Evolutionary conservation across 1,140 invertebrate species (phyloP), one percentile per base, ranked within the genome.

Genomic region (Vanessa tameamea): DNA sequence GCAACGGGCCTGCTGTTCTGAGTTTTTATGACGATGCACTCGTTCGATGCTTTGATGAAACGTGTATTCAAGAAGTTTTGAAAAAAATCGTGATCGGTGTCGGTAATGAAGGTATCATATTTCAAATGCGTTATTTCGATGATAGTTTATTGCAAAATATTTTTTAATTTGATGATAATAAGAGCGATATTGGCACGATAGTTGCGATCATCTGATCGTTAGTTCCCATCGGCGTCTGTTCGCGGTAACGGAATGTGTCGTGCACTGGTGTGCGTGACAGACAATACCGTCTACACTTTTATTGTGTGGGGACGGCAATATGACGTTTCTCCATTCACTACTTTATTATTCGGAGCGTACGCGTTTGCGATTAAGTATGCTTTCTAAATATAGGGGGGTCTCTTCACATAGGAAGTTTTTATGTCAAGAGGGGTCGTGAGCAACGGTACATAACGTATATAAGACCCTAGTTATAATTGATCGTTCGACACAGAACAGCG

Each of bases 341-440:
- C 73, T 87, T 90, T 87, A 90, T 90, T 90, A 92, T 90, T 91
- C 87, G 72, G 75, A 82, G 82, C 87, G 87, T 80, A 83, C 87
- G 80, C 83, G 85, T 83, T 87, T 79, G 78, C 85, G 87, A 90
- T 90, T 89, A 91, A 90, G 86, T 87, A 86, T 85, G 86, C 89
- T 87, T 85, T 88, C 86, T 85, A 90, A 90, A 91, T 86, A 87
- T 87, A 87, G 84, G 87, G 87, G 83, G 84, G 79, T 76, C 81
- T 79, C 71, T 87, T 82, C 87, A 90, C 80, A 87, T 92, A 87
- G 84, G 69, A 73, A 66, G 73, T 86, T 89, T 90, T 86, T 90
- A 86, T 87, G 76, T 91, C 83, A 53, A 57, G 82, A 87, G 77
- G 90, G 87, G 87, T 86, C 82, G 79, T 67, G 20, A 31, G 57